Conservation (phyloP, 2,797 vertebrate genomes). For the Furcifer pardalis region DNA sequence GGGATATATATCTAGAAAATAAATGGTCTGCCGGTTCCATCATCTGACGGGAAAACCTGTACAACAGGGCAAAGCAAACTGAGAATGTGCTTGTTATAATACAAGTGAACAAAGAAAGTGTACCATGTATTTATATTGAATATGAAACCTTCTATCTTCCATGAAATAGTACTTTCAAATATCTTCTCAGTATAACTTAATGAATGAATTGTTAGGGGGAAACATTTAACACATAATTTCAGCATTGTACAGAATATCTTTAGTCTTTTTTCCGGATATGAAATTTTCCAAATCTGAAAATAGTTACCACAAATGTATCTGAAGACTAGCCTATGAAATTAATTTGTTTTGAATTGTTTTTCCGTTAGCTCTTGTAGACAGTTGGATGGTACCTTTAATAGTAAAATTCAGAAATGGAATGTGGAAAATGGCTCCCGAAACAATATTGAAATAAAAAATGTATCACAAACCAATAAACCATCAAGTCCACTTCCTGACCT, state of each 20-base stretch:
- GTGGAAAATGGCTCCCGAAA: background rate
- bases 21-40: background rate
- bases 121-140: background rate
- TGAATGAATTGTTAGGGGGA: background rate
- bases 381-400: background rate
- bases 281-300: background rate
- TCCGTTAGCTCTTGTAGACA: background rate
- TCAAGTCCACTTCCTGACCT: slow-evolving; percentile 70
- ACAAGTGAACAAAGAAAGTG: background rate
- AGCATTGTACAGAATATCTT: background rate
- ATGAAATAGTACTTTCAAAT: background rate
- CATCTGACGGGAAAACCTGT: background rate
- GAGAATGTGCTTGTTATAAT: background rate
- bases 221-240: background rate
- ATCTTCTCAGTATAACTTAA: background rate
- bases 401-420: background rate
- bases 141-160: background rate
- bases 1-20: background rate
- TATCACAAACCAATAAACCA: slow-evolving; percentile 49
- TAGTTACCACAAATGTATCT: background rate
- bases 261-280: background rate
- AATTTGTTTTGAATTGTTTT: background rate
- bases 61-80: background rate
- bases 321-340: background rate
- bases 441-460: background rate